These are phyloP conservation scores for Tetramorium parvispinum DNA, from an alignment of 1,140 invertebrate genomes.

Conservation along the genomic window DNA sequence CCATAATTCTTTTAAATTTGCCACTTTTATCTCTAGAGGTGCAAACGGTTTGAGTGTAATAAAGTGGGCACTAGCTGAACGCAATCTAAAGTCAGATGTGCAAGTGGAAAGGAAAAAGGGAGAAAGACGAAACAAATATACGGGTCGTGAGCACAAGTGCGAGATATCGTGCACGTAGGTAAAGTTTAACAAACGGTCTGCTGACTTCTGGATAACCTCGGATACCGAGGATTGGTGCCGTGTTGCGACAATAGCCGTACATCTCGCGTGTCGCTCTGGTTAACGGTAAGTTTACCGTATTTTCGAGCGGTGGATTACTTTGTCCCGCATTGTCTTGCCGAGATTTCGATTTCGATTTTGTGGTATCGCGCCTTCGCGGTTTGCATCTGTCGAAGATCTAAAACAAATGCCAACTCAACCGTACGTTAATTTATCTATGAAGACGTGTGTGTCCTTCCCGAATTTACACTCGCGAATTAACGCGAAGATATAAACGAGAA, in stretches of 20 bases:
- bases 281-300: conserved; percentile 35
- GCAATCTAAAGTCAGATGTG: background rate
- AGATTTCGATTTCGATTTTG: conserved; percentile 19
- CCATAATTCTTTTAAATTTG: conserved; percentile 20
- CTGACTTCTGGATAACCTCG: conserved; percentile 43
- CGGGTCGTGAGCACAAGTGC: conserved; percentile 12
- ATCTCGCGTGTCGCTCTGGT: background rate
- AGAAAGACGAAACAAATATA: background rate
- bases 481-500: background rate
- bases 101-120: conserved; percentile 6
- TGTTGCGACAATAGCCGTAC: conserved; percentile 9
- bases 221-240: background rate
- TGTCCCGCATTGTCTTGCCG: conserved; percentile 2
- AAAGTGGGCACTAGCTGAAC: background rate
- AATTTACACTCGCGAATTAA: background rate
- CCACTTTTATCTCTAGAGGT: background rate
- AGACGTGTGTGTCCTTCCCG: background rate
- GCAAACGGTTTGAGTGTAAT: background rate
- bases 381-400: background rate
- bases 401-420: background rate
- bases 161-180: conserved; percentile 29
- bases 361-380: background rate
- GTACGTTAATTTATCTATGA: background rate
- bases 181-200: conserved; percentile 48
- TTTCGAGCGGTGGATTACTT: conserved; percentile 19